Evolutionary conservation across 1,140 invertebrate genomes (phyloP).

Genomic region (Pogonomyrmex californicus): DNA sequence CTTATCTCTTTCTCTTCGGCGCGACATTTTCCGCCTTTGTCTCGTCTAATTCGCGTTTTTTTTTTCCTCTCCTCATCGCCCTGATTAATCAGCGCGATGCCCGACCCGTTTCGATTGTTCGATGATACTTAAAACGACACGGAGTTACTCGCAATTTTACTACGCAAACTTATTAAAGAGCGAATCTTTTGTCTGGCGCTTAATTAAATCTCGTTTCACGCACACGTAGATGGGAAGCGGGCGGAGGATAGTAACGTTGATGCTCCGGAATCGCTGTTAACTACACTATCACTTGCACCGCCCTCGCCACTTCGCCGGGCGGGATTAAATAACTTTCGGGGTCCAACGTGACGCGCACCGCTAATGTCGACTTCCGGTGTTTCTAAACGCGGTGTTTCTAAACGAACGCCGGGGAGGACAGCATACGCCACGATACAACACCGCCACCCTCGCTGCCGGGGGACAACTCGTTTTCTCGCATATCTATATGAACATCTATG

Average conservation of each 20-base stretch:
- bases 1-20: slow-evolving; percentile 19
- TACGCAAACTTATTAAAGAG: slow-evolving; percentile 50
- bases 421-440: background rate
- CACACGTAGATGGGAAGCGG: background rate
- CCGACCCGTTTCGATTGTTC: slow-evolving; percentile 34
- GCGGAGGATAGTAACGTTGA: background rate
- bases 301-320: background rate
- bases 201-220: slow-evolving; percentile 67
- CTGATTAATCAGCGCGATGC: background rate
- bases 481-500: background rate
- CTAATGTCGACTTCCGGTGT: slow-evolving; percentile 15
- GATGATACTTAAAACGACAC: background rate
- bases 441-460: too few relatives aligned
- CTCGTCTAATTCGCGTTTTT: slow-evolving; percentile 25
- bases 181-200: slow-evolving; percentile 34
- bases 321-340: slow-evolving; percentile 46
- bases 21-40: slow-evolving; percentile 23
- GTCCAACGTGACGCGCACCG: background rate
- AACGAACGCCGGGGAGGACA: background rate
- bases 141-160: background rate
- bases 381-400: background rate
- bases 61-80: background rate
- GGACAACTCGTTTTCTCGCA: background rate
- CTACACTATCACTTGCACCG: background rate
- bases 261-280: slow-evolving; percentile 63